Evolutionary conservation across 2,113 vertebrate genomes (phyloP).

Genomic region (Reinhardtius hippoglossoides): DNA sequence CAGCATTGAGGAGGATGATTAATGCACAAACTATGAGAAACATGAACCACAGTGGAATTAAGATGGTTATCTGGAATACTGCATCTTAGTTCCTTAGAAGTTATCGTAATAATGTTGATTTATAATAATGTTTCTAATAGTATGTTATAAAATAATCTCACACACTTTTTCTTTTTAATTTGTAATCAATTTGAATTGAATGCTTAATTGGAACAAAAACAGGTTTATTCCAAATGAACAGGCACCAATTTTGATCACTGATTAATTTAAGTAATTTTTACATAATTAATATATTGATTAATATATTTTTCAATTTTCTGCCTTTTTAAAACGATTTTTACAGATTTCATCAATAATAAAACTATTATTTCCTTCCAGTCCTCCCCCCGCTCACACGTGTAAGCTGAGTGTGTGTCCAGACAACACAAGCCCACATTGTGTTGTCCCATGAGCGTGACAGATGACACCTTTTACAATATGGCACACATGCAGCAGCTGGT

Average conservation of each 20-base stretch:
- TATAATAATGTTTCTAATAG: too few relatives aligned
- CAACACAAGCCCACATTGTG: slow-evolving; percentile 4
- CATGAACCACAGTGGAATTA: slow-evolving; percentile 5
- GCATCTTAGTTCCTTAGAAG: background rate
- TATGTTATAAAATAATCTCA: too few relatives aligned
- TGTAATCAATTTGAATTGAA: background rate
- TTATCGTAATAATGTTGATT: background rate
- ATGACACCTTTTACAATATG: slow-evolving; percentile 38
- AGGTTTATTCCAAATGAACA: background rate
- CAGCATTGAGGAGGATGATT: slow-evolving; percentile 55
- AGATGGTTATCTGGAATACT: background rate
- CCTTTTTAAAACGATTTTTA: too few relatives aligned
- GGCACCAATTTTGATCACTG: background rate
- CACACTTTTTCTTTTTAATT: too few relatives aligned
- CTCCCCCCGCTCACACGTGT: background rate
- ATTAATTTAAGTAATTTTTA: background rate
- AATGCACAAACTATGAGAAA: slow-evolving; percentile 47
- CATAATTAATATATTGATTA: too few relatives aligned
- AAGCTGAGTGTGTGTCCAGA: background rate
- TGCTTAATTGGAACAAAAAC: background rate
- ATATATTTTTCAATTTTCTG: too few relatives aligned
- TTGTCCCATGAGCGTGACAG: slow-evolving; percentile 40
- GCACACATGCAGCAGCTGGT: slow-evolving; percentile 29
- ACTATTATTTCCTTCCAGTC: background rate
- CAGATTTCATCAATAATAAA: background rate